Base-by-base conservation (phyloP, 1,140 invertebrate species). In the Pomacea maculata region DNA sequence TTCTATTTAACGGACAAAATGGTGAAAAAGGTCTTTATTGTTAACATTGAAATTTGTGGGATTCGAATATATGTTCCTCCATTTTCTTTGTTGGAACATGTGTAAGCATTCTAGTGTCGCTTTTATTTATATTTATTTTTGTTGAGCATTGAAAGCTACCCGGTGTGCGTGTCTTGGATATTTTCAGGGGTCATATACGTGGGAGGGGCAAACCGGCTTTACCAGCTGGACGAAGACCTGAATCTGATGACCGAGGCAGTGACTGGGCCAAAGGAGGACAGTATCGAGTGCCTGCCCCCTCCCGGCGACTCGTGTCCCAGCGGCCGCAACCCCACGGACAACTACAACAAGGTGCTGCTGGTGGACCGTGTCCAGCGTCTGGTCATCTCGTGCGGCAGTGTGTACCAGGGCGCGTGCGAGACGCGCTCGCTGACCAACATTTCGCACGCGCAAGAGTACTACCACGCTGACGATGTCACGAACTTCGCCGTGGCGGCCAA, bases 301-400 rank as follows among this genome's bases (percentile, higher is more conserved):
- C 79, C 81, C 19, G 75, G 52, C 29, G 68, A 63, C 55, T 19
- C 71, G 14, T 83, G 82, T 75, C 74, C 64, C 64, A 71, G 78
- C 34, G 97, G 92, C 95, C 95, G 61, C 29, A 72, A 67, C 1
- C 25, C 74, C 7, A 97, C 96, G 11, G 96, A 99, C 92, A 99
- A 99, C 92, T 95, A 96, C 83, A 99, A 99, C 93, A 99, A 99
- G 92, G 72, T 97, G 67, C 93, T 99, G 83, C 95, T 98, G 68
- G 96, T 98, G 83, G 96, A 98, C 92, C 96, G 97, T 87, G 95
- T 95, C 14, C 95, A 95, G 79, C 95, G 95, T n/a, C 93, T 96
- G 68, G 93, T 99, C 52, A 97, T 99, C 83, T 94, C 95, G 10
- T 99, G 98, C 92, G 97, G 98, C 17, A 97, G 96, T 83, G 92